Conservation (phyloP, 2,797 vertebrate species). For the Lutjanus campechanus region DNA sequence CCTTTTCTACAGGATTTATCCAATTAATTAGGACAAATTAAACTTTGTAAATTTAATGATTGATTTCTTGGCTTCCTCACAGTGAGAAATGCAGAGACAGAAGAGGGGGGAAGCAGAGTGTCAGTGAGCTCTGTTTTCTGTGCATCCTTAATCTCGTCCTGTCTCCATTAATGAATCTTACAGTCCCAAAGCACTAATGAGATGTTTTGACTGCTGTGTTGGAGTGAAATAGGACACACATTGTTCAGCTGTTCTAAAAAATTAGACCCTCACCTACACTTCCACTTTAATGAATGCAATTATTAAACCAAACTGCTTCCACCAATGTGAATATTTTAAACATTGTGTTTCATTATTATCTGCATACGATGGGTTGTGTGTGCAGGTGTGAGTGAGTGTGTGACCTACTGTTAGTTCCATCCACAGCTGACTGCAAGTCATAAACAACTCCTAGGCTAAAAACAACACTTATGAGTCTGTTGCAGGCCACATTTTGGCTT, state of each 20-base stretch:
- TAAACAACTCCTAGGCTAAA: no score
- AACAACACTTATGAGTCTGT: no score
- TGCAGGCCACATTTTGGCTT: no score
- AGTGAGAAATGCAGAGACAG: slow-evolving; percentile 31
- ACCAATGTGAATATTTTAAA: no score
- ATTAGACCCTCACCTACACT: not conserved
- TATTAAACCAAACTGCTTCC: no score
- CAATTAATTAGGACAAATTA: slow-evolving; percentile 63
- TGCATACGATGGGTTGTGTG: no score
- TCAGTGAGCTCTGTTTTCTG: slow-evolving; percentile 31
- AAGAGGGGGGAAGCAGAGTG: slow-evolving; percentile 18
- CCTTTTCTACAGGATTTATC: slow-evolving; percentile 27
- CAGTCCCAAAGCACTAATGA: slow-evolving; percentile 58
- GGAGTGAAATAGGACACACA: not conserved
- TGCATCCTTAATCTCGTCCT: slow-evolving; percentile 45
- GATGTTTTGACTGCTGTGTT: slow-evolving; percentile 40
- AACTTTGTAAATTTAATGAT: slow-evolving; percentile 52
- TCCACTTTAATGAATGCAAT: not conserved
- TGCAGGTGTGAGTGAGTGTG: no score
- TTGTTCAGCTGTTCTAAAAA: not conserved
- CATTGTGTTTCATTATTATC: no score
- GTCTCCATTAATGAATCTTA: slow-evolving; percentile 56
- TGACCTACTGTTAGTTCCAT: no score
- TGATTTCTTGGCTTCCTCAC: slow-evolving; percentile 48
- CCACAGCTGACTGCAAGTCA: no score